These are phyloP conservation scores for Urocyon cinereoargenteus DNA, from an alignment of 2,797 vertebrate genomes.

Conservation along the genomic window DNA sequence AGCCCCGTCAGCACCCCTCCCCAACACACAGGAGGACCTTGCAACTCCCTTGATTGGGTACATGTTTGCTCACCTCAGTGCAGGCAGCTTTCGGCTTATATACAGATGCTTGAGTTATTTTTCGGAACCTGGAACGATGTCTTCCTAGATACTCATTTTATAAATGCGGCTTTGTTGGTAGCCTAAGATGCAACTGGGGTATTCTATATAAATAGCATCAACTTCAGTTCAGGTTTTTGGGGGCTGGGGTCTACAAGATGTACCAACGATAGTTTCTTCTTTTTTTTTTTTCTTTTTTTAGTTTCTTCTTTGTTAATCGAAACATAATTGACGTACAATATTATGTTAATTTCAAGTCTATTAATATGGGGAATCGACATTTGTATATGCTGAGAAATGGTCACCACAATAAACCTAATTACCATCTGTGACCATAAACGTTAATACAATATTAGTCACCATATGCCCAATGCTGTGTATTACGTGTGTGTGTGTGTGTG, in stretches of 20 bases:
- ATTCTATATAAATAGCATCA: not conserved
- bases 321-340: not conserved
- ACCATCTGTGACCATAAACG: not conserved
- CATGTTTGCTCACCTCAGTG: not conserved
- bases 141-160: constrained; percentile 15
- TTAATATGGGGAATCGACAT: not conserved
- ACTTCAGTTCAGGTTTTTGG: not conserved
- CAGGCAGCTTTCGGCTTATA: not conserved
- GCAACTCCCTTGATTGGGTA: not conserved
- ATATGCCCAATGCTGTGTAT: not conserved
- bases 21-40: not conserved
- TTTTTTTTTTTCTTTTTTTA: not conserved
- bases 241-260: not conserved
- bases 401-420: not conserved
- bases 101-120: not conserved
- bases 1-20: not conserved
- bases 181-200: not conserved
- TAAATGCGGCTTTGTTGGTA: not conserved
- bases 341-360: not conserved
- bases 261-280: constrained; percentile 21
- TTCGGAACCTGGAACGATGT: not conserved
- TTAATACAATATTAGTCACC: not conserved
- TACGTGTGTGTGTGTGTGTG: too few relatives aligned
- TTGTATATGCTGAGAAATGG: not conserved
- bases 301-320: not conserved